A percentile compares a stretch with the other conserved stretches of the same genome.
phyloP scores from a whole-genome alignment of 2,888 invertebrate genomes.

The Sinohyriopsis cumingii region DNA sequence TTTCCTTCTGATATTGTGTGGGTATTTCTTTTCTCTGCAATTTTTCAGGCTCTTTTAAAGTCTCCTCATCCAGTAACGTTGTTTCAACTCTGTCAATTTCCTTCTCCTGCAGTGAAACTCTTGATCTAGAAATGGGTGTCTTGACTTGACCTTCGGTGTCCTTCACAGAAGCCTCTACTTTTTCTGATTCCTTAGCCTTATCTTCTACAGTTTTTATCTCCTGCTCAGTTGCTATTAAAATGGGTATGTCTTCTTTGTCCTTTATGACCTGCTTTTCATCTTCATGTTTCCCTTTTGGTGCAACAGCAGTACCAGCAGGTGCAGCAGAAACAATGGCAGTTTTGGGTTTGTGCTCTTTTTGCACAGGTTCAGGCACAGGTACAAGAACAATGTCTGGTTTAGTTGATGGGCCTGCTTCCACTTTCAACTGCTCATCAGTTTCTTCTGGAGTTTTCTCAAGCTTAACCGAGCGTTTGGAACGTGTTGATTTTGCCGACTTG shows the following conservation, averaged over 20 bases:
- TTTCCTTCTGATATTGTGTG: constrained; percentile 3
- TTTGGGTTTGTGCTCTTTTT: too few relatives aligned
- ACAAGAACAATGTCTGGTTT: too few relatives aligned
- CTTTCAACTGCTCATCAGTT: neutral
- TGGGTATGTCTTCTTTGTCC: neutral
- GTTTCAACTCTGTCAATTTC: too few relatives aligned
- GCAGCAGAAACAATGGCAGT: neutral
- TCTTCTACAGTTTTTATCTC: constrained; percentile 4
- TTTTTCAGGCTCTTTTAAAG: neutral
- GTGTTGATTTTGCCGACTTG: constrained; percentile 19
- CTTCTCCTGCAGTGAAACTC: too few relatives aligned
- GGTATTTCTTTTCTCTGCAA: constrained; percentile 4
- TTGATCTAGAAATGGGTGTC: neutral
- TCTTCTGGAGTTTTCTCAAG: constrained; percentile 8
- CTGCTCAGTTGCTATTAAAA: neutral
- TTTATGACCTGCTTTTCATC: constrained; percentile 6
- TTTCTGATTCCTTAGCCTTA: constrained; percentile 1
- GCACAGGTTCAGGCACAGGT: too few relatives aligned
- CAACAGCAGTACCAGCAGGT: constrained; percentile 4
- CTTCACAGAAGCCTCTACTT: neutral
- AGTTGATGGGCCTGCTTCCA: too few relatives aligned
- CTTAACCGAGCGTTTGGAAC: constrained; percentile 9
- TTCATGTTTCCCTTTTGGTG: constrained; percentile 5
- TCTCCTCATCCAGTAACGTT: too few relatives aligned
- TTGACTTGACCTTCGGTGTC: neutral